Percentiles rank a stretch among this genome's conserved stretches.
Conservation (phyloP, 2,888 invertebrate species). For the Xanthostigma xanthostigma region DNA sequence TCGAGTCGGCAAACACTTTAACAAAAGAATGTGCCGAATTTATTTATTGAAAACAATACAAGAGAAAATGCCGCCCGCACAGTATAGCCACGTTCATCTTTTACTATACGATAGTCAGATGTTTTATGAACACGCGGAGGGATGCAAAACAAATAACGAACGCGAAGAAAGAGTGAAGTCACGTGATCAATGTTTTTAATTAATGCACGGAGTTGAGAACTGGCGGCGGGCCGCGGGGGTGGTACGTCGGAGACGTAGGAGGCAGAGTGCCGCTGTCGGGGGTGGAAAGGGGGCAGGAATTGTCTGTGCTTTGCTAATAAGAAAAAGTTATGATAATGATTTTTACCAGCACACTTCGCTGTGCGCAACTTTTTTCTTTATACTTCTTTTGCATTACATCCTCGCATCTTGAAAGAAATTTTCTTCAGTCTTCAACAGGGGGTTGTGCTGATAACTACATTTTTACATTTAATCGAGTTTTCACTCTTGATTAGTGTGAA, state of each 20-base stretch:
- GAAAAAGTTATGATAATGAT: constrained; percentile 31
- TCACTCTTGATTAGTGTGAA: too few species aligned
- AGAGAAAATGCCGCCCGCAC: too few species aligned
- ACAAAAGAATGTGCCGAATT: too few species aligned
- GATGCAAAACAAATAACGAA: neutral
- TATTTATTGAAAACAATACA: too few species aligned
- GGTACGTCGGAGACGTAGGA: constrained; percentile 16
- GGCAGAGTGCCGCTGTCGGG: constrained; percentile 4
- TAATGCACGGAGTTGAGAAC: constrained; percentile 17
- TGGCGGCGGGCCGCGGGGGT: constrained; percentile 14
- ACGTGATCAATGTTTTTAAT: constrained; percentile 25
- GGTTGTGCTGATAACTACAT: constrained; percentile 13
- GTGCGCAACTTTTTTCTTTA: constrained; percentile 23
- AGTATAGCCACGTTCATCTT: too few species aligned
- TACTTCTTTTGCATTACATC: constrained; percentile 8
- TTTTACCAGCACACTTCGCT: constrained; percentile 24
- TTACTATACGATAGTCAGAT: too few species aligned
- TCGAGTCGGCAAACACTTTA: too few species aligned
- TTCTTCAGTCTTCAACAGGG: constrained; percentile 18
- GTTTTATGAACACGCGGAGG: too few species aligned
- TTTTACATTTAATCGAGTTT: neutral
- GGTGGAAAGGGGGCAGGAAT: constrained; percentile 24
- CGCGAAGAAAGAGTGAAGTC: constrained; percentile 9
- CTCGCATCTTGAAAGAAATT: constrained; percentile 13
- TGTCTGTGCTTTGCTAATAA: constrained; percentile 30